Evolutionary conservation across 2,113 vertebrate species (phyloP).

Genomic region (Melanotaenia duboulayi): DNA sequence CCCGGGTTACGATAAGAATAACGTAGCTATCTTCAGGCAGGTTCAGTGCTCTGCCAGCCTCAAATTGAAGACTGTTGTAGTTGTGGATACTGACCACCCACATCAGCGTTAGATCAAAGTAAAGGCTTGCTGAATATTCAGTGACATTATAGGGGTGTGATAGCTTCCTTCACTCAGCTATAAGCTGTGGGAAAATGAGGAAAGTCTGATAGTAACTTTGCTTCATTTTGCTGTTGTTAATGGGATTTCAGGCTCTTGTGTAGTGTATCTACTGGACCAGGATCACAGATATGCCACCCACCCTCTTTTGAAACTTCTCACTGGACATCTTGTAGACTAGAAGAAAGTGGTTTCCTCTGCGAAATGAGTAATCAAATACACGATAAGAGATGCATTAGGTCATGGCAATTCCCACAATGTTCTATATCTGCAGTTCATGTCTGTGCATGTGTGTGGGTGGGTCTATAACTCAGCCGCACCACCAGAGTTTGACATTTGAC

Average conservation of each 20-base stretch:
- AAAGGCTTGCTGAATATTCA: conserved; percentile 74
- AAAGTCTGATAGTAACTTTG: conserved; percentile 59
- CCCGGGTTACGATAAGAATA: conserved; percentile 56
- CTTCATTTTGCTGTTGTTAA: conserved; percentile 49
- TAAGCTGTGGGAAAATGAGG: conserved; percentile 76
- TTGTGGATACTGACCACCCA: conserved; percentile 71
- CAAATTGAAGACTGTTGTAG: conserved; percentile 45
- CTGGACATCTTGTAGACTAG: conserved; percentile 41
- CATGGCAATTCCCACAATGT: conserved; percentile 78
- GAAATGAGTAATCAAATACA: conserved; percentile 74
- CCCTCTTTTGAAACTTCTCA: conserved; percentile 38
- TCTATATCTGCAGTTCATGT: conserved; percentile 50
- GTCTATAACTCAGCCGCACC: conserved; percentile 41
- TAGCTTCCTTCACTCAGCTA: conserved; percentile 50
- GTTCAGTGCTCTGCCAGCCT: conserved; percentile 43
- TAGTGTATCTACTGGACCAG: conserved; percentile 47
- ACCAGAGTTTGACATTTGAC: conserved; percentile 39
- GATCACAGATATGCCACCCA: conserved; percentile 58
- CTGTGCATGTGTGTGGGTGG: conserved; percentile 20
- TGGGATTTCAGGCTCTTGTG: conserved; percentile 23
- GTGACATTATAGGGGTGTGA: conserved; percentile 61
- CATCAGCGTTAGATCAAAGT: conserved; percentile 61
- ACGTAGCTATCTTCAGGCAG: conserved; percentile 45
- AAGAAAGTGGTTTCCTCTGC: conserved; percentile 67
- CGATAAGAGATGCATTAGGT: conserved; percentile 77